Base-by-base conservation (phyloP, 1,140 invertebrate species). In the Papilio dardanus region DNA sequence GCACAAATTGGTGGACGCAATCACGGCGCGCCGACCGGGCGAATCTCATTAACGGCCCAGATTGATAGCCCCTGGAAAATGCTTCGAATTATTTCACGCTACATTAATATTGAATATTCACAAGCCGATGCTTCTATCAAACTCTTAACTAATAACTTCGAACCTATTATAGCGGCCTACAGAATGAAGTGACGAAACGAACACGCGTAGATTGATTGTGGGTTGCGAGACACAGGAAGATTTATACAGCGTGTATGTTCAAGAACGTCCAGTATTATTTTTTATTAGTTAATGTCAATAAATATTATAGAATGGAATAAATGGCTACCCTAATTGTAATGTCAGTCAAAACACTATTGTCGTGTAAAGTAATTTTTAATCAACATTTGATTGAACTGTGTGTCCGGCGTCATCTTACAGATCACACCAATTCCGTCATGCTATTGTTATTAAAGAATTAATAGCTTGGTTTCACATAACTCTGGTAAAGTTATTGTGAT, bases 21-120 rank as follows among this genome's bases (percentile, higher is more conserved):
- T 86, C 85, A 82, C 84, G 78, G 77, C 80, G 82, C 84, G 78
- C 78, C 81, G 82, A 77, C 78, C 84, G 83, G 85, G 79, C 81
- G 84, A 88, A 92, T 90, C 87, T 92, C 91, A 91, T 91, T 91
- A 92, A 88, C 85, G 50, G 83, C 31, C 84, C 81, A 85, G 88
- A 91, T 90, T 91, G 88, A 91, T 91, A 88, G 88, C 85, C 88
- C 76, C 83, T 86, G 86, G 88, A 89, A 90, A 92, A 89, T 85
- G 88, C 81, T 91, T 86, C 81, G 87, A 91, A 91, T 88, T 90
- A 90, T 92, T 91, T 91, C 77, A 88, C 85, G 87, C 82, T 87
- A 88, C 88, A 91, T 91, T 88, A 85, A 88, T 91, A 89, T 88
- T 91, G 85, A 88, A 90, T 88, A 90, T 91, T 84, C 79, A 85